Evolutionary conservation across 1,140 invertebrate species (phyloP).

Genomic region (Drosophila sturtevanti): DNA sequence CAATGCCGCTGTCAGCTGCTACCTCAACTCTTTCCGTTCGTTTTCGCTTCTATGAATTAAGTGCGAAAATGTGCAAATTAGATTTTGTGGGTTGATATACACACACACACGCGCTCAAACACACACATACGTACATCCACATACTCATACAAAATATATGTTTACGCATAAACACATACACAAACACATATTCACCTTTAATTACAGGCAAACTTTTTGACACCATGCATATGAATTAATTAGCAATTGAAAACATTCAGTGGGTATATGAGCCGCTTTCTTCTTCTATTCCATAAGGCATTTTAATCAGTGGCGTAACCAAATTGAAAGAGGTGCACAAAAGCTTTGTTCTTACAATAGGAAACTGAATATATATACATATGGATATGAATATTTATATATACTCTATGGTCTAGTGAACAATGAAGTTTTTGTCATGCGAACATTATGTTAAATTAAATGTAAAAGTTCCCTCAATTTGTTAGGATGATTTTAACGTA

Average conservation of each 20-base stretch:
- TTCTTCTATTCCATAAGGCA: constrained; percentile 4
- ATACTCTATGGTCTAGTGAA: no score
- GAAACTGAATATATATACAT: no score
- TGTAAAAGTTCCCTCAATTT: no score
- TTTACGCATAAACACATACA: constrained; percentile 7
- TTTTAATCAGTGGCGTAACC: neutral
- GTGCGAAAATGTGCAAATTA: constrained; percentile 68
- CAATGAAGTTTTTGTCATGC: no score
- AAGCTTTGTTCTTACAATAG: no score
- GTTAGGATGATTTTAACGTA: no score
- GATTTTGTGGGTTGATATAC: constrained; percentile 48
- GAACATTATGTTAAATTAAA: no score
- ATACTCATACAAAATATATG: neutral
- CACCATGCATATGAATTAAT: constrained; percentile 62
- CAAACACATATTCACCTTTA: constrained; percentile 34
- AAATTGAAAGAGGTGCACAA: neutral
- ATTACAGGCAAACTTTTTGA: constrained; percentile 57
- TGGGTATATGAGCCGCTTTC: neutral
- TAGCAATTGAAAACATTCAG: constrained; percentile 48
- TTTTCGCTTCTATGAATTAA: constrained; percentile 35
- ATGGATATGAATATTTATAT: no score
- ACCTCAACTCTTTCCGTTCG: constrained; percentile 31
- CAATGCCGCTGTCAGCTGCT: constrained; percentile 40
- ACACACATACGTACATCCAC: constrained; percentile 2
- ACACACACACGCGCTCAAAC: constrained; percentile 4